Evolutionary conservation across 2,888 invertebrate genomes (phyloP).

Genomic region (Orthosia incerta): DNA sequence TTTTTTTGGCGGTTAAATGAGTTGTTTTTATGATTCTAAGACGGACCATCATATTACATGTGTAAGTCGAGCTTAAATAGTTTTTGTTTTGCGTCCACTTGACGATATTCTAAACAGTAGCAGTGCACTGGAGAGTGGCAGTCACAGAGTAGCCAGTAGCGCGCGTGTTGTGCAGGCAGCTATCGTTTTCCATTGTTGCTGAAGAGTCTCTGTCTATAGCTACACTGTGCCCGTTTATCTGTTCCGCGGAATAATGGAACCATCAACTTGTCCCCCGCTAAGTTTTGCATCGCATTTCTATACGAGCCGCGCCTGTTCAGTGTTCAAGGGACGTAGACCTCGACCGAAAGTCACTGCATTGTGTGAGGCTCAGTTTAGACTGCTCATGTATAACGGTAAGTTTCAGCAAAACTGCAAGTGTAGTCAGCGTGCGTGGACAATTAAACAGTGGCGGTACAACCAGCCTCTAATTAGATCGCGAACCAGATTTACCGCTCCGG

Average conservation of each 20-base stretch:
- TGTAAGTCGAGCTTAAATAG: neutral
- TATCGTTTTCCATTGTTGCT: constrained; percentile 63
- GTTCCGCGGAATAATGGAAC: constrained; percentile 63
- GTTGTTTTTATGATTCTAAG: constrained; percentile 20
- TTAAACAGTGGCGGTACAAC: constrained; percentile 38
- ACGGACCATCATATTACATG: constrained; percentile 3
- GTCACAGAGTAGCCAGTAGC: constrained; percentile 17
- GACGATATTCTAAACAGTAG: constrained; percentile 26
- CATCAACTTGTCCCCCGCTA: constrained; percentile 64
- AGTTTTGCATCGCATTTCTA: constrained; percentile 60
- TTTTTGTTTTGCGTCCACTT: constrained; percentile 6
- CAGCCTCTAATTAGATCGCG: constrained; percentile 60
- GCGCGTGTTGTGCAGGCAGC: constrained; percentile 38
- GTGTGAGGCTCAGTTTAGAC: constrained; percentile 15
- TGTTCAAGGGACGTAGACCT: constrained; percentile 39
- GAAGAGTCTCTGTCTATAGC: constrained; percentile 58
- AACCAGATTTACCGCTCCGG: constrained; percentile 63
- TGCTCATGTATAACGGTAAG: constrained; percentile 5
- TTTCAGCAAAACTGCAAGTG: constrained; percentile 37
- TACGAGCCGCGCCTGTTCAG: constrained; percentile 38
- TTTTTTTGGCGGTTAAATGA: constrained; percentile 25
- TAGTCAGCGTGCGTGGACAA: constrained; percentile 36
- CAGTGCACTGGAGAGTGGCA: constrained; percentile 23
- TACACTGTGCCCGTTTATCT: constrained; percentile 55
- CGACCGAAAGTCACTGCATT: constrained; percentile 42